Evolutionary conservation across 2,888 invertebrate genomes (phyloP).

Genomic region (Leptothorax acervorum): DNA sequence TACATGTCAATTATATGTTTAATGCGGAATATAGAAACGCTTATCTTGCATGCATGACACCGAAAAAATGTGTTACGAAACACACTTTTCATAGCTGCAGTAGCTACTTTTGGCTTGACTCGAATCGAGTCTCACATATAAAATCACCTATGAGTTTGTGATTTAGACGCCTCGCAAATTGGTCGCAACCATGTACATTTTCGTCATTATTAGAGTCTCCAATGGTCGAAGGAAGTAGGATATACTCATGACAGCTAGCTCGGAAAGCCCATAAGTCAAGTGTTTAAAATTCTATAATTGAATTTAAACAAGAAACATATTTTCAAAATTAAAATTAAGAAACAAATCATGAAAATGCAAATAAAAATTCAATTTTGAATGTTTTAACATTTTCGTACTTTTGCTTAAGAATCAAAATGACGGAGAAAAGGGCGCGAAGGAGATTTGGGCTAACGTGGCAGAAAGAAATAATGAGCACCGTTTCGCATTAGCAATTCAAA

Average conservation of each 20-base stretch:
- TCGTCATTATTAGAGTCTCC: no score
- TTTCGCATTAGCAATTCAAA: conserved; percentile 83
- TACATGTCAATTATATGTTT: conserved; percentile 8
- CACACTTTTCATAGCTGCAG: neutral
- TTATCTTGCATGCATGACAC: neutral
- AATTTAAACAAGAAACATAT: no score
- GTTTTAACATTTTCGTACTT: neutral
- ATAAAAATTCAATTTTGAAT: neutral
- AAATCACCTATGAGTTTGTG: no score
- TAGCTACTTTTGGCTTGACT: neutral
- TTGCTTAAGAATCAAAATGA: neutral
- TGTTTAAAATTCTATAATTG: no score
- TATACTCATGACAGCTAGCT: no score
- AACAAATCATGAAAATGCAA: neutral
- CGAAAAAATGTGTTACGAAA: conserved; percentile 19
- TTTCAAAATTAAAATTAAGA: no score
- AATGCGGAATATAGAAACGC: neutral
- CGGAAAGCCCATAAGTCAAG: no score
- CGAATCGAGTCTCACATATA: no score
- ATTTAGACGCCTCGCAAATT: no score
- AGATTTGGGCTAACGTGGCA: conserved; percentile 79
- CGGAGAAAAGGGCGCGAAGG: conserved; percentile 45
- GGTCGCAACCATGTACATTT: no score
- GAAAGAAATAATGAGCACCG: conserved; percentile 78
- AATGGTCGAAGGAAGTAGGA: no score